A percentile compares a stretch with the other conserved stretches of the same genome.
These are phyloP conservation scores for Watsonalla cultraria DNA, from an alignment of 2,888 invertebrate species.

Conservation along the genomic window DNA sequence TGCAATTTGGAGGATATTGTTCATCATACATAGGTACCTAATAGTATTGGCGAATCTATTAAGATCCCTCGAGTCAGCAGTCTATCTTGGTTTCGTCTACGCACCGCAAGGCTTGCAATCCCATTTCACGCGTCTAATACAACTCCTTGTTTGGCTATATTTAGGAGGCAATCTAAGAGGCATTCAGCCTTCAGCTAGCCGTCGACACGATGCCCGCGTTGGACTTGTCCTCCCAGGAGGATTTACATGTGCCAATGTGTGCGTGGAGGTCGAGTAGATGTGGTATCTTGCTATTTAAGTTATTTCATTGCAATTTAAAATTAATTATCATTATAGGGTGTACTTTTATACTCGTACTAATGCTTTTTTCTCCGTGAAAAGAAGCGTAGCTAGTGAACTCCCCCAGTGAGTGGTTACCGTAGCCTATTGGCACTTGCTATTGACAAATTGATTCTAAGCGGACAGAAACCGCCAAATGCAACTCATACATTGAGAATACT, in stretches of 20 bases:
- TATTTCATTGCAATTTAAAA: neutral
- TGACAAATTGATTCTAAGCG: no score
- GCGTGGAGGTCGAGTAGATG: constrained; percentile 24
- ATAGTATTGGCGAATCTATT: constrained; percentile 18
- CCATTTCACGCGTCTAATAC: constrained; percentile 59
- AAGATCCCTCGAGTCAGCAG: constrained; percentile 18
- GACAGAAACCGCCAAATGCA: no score
- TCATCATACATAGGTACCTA: neutral
- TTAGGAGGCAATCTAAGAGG: constrained; percentile 73
- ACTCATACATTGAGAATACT: no score
- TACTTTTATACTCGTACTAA: no score
- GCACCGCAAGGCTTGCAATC: constrained; percentile 36
- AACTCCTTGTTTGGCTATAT: constrained; percentile 70
- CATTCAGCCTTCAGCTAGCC: constrained; percentile 57
- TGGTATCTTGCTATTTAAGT: constrained; percentile 18
- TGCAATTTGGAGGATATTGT: neutral
- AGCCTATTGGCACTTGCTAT: no score
- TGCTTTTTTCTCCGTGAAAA: no score
- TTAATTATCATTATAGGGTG: neutral
- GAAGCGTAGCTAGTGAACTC: no score
- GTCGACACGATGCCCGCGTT: constrained; percentile 55
- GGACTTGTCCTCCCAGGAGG: constrained; percentile 64
- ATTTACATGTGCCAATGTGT: constrained; percentile 30
- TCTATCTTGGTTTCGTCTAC: constrained; percentile 6
- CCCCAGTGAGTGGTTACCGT: no score